These are phyloP conservation scores for Setophaga petechia DNA, from an alignment of 2,113 vertebrate species.

Conservation along the genomic window DNA sequence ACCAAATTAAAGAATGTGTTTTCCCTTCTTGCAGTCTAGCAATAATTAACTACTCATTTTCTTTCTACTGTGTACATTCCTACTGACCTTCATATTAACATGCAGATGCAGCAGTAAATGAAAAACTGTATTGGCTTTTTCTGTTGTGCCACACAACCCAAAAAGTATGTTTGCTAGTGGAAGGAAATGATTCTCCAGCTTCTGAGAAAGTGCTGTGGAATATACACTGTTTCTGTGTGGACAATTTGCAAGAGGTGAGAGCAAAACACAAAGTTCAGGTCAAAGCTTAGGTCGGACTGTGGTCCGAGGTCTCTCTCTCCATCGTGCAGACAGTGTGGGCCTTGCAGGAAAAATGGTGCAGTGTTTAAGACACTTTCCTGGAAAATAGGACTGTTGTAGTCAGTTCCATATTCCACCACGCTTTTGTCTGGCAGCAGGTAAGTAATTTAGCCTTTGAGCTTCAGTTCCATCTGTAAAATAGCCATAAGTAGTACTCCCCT, in stretches of 20 bases:
- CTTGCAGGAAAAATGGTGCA: not conserved
- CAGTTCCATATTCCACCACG: not conserved
- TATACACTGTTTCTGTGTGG: not conserved
- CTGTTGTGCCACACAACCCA: not conserved
- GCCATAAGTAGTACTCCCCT: not conserved
- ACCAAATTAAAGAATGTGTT: not conserved
- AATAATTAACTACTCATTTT: conserved; percentile 68
- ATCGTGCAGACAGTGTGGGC: not conserved
- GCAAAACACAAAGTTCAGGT: conserved; percentile 33
- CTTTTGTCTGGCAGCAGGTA: not conserved
- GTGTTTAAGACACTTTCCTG: not conserved
- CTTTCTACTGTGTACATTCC: conserved; percentile 56
- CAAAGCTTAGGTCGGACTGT: not conserved
- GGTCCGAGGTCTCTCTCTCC: not conserved
- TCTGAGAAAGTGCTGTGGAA: conserved; percentile 52
- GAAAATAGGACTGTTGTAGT: not conserved
- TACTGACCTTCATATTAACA: conserved; percentile 53
- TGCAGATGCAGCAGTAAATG: conserved; percentile 42
- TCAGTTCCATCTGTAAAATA: not conserved
- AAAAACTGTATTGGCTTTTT: conserved; percentile 17
- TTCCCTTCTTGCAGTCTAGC: conserved; percentile 28
- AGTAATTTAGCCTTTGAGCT: not conserved
- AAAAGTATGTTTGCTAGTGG: conserved; percentile 35
- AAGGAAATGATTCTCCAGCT: conserved; percentile 46
- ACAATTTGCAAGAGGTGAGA: not conserved